phyloP scores from a whole-genome alignment of 2,888 invertebrate species.

The Lycaena phlaeas region DNA sequence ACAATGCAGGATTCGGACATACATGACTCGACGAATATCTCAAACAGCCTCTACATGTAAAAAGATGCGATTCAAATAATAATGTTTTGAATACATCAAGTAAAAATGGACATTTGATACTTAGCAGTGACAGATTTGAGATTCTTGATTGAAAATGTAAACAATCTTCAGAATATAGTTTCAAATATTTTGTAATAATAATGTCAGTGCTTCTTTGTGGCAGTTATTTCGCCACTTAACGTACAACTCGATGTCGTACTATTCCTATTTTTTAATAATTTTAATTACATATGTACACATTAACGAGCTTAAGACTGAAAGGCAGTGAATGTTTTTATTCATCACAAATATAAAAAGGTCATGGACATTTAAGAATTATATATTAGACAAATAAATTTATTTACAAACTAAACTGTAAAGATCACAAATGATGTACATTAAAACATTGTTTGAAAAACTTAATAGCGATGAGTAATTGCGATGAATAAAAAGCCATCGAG shows the following conservation, averaged over 20 bases:
- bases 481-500: conserved; percentile 45
- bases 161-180: conserved; percentile 4
- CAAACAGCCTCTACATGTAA: too few relatives aligned
- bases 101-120: not conserved
- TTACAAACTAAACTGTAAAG: not conserved
- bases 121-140: conserved; percentile 13
- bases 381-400: conserved; percentile 3
- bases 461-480: conserved; percentile 35
- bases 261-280: conserved; percentile 24
- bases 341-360: conserved; percentile 33
- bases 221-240: conserved; percentile 14
- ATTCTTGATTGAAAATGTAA: conserved; percentile 17
- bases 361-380: not conserved
- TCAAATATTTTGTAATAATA: conserved; percentile 13
- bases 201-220: conserved; percentile 19
- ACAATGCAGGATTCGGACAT: too few relatives aligned
- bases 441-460: conserved; percentile 4
- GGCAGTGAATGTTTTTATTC: conserved; percentile 44
- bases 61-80: too few relatives aligned
- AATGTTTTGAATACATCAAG: too few relatives aligned
- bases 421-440: not conserved
- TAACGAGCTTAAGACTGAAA: conserved; percentile 45
- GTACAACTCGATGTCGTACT: conserved; percentile 21
- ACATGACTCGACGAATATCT: too few relatives aligned
- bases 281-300: conserved; percentile 67